Evolutionary conservation across 2,797 vertebrate genomes (phyloP), one percentile per base, ranked within the genome.

Genomic region (Semotilus atromaculatus): DNA sequence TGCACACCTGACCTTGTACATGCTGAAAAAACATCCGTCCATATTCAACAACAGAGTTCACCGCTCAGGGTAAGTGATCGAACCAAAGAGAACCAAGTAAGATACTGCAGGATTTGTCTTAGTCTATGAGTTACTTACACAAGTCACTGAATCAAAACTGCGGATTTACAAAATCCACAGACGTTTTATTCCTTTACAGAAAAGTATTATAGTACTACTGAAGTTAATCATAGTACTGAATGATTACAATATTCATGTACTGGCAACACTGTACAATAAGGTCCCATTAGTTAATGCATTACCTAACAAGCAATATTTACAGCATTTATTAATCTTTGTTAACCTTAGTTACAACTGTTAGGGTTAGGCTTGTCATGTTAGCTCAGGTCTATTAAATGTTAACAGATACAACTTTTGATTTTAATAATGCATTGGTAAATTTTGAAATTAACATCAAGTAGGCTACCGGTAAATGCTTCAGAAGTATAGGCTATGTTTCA

Each of bases 1-100:
- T 5, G 2, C 51, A 78, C n/a, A 84, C 29, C 82, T 78, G 74
- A 77, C 82, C 74, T 77, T 58, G 19, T 31, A 31, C 18, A 36
- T 26, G 19, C 11, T 31, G 55, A 8, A 66, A 66, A 83, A 67
- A 36, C 53, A 29, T 64, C 4, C 5, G 1, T 64, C 77, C 43
- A 38, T 40, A 45, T 73, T 26, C 8, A 53, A 36, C 29, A 80
- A 34, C 77, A 48, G 45, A 77, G 43, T 78, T 73, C 36, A 64
- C 40, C 3, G 18, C 62, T 67, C 18, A 36, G 43, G 19, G 23
- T 58, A 82, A 86, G 64, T n/a, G 31, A 31, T 64, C 72, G 82
- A 80, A 80, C 53, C 11, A 66, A 31, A 51, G 29, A 62, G 80
- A 76, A 76, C 5, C 45, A 6, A 29, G 36, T 76, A 14, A 82